Percentiles rank a stretch among this genome's conserved stretches.
phyloP scores from a whole-genome alignment of 2,113 vertebrate genomes.

The Crotalus tigris region DNA sequence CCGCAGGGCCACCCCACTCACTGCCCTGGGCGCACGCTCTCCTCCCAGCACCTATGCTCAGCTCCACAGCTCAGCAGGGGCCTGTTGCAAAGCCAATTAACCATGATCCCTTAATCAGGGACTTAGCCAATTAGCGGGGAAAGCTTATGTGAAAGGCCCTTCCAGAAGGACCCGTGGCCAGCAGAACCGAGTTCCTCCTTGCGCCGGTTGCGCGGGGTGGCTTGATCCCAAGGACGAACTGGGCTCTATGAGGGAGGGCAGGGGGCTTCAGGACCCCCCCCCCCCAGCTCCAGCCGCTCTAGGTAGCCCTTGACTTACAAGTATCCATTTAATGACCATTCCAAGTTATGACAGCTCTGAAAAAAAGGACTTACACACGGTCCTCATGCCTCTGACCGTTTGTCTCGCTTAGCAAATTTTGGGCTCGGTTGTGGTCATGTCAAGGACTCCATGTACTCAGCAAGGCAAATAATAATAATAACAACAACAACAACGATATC shows the following conservation, averaged over 20 bases:
- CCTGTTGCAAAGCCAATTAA: background rate
- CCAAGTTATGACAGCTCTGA: too few species aligned
- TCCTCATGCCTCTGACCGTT: too few species aligned
- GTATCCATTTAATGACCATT: too few species aligned
- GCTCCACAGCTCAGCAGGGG: background rate
- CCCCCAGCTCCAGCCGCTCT: too few species aligned
- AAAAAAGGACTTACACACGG: too few species aligned
- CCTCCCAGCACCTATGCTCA: background rate
- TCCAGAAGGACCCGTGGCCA: too few species aligned
- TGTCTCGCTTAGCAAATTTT: too few species aligned
- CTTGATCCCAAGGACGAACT: background rate
- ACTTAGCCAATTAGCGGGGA: background rate
- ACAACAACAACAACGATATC: too few species aligned
- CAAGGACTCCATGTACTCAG: too few species aligned
- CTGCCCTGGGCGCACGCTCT: rapidly evolving
- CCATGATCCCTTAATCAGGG: background rate
- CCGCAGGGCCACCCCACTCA: background rate
- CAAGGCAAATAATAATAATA: too few species aligned
- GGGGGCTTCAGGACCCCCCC: background rate
- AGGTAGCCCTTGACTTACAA: too few species aligned
- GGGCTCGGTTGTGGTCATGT: too few species aligned
- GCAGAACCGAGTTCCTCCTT: rapidly evolving
- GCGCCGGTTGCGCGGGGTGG: background rate
- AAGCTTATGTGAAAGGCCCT: background rate
- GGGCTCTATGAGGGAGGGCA: background rate